Evolutionary conservation across 1,140 invertebrate species (phyloP).

Genomic region (Tetramorium alpestre): DNA sequence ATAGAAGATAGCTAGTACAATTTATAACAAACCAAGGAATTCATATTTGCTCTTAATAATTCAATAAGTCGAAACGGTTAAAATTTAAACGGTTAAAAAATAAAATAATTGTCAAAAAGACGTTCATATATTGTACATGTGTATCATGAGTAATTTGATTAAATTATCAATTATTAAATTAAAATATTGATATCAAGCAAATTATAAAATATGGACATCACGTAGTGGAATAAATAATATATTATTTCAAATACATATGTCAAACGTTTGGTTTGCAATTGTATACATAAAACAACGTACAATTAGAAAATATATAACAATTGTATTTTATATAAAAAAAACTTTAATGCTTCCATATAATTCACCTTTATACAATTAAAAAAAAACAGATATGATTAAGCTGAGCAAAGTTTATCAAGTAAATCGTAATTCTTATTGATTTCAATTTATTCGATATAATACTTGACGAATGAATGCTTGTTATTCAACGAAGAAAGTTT

Average conservation of each 20-base stretch:
- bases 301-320: not conserved
- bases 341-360: not conserved
- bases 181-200: not conserved
- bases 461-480: not conserved
- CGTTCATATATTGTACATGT: not conserved
- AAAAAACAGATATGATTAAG: not conserved
- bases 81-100: too few species aligned
- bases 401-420: not conserved
- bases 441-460: not conserved
- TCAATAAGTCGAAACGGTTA: not conserved
- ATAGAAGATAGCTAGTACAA: too few species aligned
- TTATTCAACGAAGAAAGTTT: not conserved
- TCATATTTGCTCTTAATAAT: not conserved
- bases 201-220: not conserved
- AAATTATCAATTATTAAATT: not conserved
- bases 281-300: not conserved
- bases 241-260: not conserved
- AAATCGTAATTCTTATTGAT: not conserved
- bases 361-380: not conserved
- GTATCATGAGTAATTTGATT: not conserved
- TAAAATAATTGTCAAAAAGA: not conserved
- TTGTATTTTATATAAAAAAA: not conserved
- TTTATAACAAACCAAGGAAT: not conserved
- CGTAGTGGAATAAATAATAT: not conserved
- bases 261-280: not conserved